Conservation (phyloP, 2,113 vertebrate species). For the Cephalopterus ornatus region DNA sequence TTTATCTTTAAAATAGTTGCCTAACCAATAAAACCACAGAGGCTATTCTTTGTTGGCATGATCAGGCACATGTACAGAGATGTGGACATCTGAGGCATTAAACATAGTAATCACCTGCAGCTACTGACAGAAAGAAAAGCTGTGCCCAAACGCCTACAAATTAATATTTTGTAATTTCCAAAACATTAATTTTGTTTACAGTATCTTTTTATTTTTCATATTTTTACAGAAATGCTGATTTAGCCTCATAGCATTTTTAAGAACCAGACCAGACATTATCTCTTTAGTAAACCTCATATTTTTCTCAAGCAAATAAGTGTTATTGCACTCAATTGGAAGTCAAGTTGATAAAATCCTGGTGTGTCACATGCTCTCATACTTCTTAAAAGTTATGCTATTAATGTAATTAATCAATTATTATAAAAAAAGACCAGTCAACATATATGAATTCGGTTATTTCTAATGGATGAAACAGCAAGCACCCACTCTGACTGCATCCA, state of each 20-base stretch:
- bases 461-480: neutral
- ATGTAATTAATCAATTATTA: neutral
- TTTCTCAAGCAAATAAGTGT: neutral
- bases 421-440: neutral
- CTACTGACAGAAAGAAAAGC: neutral
- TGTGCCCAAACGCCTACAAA: neutral
- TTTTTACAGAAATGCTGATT: neutral
- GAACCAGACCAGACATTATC: neutral
- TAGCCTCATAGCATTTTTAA: neutral
- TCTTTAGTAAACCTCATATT: neutral
- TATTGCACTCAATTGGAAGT: neutral
- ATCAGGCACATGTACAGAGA: neutral
- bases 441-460: neutral
- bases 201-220: rapidly evolving
- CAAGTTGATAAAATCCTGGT: neutral
- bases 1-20: neutral
- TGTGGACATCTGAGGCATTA: neutral
- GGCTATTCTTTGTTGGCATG: neutral
- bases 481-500: neutral
- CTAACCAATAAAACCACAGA: neutral
- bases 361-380: neutral
- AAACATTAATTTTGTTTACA: neutral
- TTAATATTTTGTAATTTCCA: neutral
- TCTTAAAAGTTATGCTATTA: neutral
- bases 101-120: neutral